Conservation (phyloP, 1,140 invertebrate genomes). For the Meloidogyne hapla region DNA sequence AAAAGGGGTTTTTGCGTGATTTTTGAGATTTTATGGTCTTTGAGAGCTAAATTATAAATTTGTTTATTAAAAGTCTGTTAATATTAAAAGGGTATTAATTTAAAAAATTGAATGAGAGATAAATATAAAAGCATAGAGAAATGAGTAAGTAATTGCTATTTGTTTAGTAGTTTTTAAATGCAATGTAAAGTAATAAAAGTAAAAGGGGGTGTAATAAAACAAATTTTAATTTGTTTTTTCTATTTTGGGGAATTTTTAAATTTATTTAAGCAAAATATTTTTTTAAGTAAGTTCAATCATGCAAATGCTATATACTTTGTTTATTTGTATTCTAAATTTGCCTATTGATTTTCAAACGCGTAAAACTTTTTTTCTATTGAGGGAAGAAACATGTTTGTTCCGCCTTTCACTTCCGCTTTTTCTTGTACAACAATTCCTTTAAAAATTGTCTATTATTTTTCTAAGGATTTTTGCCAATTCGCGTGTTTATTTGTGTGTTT, state of each 20-base stretch:
- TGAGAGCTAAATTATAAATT: no score
- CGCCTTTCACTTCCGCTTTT: slow-evolving; percentile 4
- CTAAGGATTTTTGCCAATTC: not conserved
- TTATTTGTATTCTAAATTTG: not conserved
- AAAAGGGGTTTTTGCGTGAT: no score
- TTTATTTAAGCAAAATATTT: no score
- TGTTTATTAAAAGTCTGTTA: not conserved
- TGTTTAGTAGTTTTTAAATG: no score
- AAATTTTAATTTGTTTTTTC: no score
- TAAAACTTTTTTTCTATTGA: not conserved
- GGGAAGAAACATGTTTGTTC: not conserved
- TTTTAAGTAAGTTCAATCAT: no score
- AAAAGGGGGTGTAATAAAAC: no score
- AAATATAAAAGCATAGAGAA: not conserved
- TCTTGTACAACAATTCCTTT: not conserved
- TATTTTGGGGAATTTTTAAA: no score
- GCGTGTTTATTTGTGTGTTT: not conserved
- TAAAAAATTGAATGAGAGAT: not conserved
- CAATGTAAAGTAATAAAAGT: no score
- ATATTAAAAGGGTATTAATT: slow-evolving; percentile 6
- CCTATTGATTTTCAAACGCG: slow-evolving; percentile 1
- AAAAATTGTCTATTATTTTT: slow-evolving; percentile 1
- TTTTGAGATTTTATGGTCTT: no score
- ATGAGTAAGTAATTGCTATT: not conserved
- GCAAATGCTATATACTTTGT: no score